These are phyloP conservation scores for Galaxias olidus DNA, from an alignment of 2,797 vertebrate species.

Conservation along the genomic window DNA sequence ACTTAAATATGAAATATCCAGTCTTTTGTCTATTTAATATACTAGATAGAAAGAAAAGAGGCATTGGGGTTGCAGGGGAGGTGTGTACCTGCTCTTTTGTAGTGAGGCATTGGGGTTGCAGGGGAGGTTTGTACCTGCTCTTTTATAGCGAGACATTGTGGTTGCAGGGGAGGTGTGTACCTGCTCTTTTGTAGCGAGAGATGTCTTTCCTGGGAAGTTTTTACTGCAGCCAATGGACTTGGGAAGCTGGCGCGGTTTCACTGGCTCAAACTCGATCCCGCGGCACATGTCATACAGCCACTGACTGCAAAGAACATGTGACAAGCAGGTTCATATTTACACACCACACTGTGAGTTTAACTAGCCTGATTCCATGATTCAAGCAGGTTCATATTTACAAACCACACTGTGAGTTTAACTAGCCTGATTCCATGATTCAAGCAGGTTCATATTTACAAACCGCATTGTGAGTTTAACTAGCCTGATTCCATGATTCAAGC, in stretches of 20 bases:
- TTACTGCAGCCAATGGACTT: constrained; percentile 97
- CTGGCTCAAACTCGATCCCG: constrained; percentile 92
- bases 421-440: not conserved
- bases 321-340: not conserved
- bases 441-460: not conserved
- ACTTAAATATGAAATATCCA: too few species aligned
- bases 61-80: not conserved
- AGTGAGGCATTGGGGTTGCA: constrained; percentile 65
- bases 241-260: constrained; percentile 89
- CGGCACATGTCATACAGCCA: constrained; percentile 94
- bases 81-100: constrained; percentile 82
- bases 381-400: not conserved
- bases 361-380: not conserved
- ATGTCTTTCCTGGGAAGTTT: constrained; percentile 87
- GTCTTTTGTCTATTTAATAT: not conserved
- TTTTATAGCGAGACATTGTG: constrained; percentile 80
- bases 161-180: constrained; percentile 56
- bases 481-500: not conserved
- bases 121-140: constrained; percentile 76
- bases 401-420: not conserved
- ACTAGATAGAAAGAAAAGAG: not conserved
- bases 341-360: not conserved
- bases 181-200: constrained; percentile 84
- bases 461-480: not conserved
- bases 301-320: constrained; percentile 74